Evolutionary conservation across 2,888 invertebrate species (phyloP), one percentile per base, ranked within the genome.

Genomic region (Perizoma affinitatum): DNA sequence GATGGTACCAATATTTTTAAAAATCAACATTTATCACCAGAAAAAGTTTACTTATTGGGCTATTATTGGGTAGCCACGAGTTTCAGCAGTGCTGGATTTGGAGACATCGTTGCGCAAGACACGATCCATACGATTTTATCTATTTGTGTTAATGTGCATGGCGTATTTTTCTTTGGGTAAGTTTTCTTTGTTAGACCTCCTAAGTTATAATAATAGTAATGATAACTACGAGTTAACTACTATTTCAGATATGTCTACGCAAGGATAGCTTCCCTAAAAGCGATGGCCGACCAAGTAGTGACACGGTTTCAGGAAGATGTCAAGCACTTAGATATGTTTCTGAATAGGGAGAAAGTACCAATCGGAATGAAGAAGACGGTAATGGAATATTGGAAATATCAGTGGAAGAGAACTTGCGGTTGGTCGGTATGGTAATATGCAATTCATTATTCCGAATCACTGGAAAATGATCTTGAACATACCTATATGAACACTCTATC

Each of bases 391-490:
- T 92, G 91, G 90, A 90, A 90, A 73, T 92, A 92, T 73, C 91
- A 92, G 64, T 92, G 92, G 92, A 92, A 91, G 71, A 80, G 92
- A 72, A 92, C 91, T 4, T 87, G 90, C 2, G 92, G 92, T 43
- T 90, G 91, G 90, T 91, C 91, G 78, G 91, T 92, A 66, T 75
- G 90, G 38, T 7, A 33, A 43, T 48, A 38, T 7, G 33, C 40
- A 0, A 7, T 40, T 40, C 0, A 40, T 6, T 4, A 10, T 42
- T 42, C 42, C 42, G 6, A 6, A 48, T 41, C 35, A 11, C 33
- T 42, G 4, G 33, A 45, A 45, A 45, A 8, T 45, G 3, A 22
- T 22, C 22, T 22, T 22, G 22, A 3, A 22, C 22, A 22, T 22
- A n/a, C n/a, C n/a, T n/a, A 22, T 22, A 22, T 22, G 22, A 22